These are phyloP conservation scores for Anser cygnoides DNA, from an alignment of 2,113 vertebrate species.

Conservation along the genomic window DNA sequence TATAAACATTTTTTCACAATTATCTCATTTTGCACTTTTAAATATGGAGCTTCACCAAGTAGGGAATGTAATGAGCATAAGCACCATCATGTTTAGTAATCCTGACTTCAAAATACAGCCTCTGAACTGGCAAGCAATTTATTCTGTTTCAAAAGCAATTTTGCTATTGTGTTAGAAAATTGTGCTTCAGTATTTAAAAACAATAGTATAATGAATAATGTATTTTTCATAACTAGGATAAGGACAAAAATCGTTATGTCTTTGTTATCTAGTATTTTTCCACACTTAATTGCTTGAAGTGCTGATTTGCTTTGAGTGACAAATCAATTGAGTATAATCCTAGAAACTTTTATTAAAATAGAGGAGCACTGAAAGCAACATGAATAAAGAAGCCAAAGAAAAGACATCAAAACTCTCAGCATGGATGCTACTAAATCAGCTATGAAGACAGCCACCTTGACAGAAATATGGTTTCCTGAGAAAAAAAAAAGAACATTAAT, in stretches of 20 bases:
- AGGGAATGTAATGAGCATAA: constrained; percentile 54
- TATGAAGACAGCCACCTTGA: constrained; percentile 41
- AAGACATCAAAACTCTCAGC: constrained; percentile 71
- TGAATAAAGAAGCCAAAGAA: constrained; percentile 74
- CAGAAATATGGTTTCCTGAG: constrained; percentile 31
- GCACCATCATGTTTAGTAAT: constrained; percentile 43
- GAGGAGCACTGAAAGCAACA: constrained; percentile 72
- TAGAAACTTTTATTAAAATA: constrained; percentile 74
- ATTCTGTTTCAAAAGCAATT: constrained; percentile 80
- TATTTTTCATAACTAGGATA: constrained; percentile 78
- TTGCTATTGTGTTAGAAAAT: constrained; percentile 79
- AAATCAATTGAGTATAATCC: constrained; percentile 81
- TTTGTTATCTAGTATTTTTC: constrained; percentile 77
- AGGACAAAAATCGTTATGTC: constrained; percentile 74
- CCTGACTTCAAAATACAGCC: constrained; percentile 70
- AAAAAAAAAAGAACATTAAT: constrained; percentile 32
- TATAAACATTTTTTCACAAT: neutral
- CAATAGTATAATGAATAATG: constrained; percentile 84
- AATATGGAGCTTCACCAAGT: neutral
- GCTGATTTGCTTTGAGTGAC: constrained; percentile 77
- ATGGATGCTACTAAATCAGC: constrained; percentile 21
- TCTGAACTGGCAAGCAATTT: constrained; percentile 76
- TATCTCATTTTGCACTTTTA: neutral
- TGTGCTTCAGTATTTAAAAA: constrained; percentile 82
- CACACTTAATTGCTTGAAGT: constrained; percentile 77